Conservation (phyloP, 2,888 invertebrate genomes). For the Arctia plantaginis region DNA sequence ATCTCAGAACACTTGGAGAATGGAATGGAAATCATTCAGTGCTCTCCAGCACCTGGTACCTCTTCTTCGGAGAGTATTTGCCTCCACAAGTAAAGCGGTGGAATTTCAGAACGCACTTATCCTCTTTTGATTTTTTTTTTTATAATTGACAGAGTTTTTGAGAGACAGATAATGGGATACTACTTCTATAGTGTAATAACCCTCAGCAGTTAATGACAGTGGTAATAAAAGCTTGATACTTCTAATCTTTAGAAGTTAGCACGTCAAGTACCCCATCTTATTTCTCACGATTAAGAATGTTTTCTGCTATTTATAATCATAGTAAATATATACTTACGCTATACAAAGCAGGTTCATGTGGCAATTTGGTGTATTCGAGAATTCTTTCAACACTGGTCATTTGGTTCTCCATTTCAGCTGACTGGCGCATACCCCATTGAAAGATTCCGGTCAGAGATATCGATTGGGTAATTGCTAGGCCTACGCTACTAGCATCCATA, state of each 20-base stretch:
- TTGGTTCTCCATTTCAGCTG: conserved; percentile 93
- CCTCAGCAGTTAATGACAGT: neutral
- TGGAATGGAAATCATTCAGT: too few relatives aligned
- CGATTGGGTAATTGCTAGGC: conserved; percentile 89
- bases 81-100: too few relatives aligned
- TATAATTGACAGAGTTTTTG: too few relatives aligned
- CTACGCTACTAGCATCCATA: conserved; percentile 86
- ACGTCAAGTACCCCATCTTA: neutral
- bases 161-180: too few relatives aligned
- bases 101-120: too few relatives aligned
- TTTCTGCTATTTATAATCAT: neutral
- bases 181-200: neutral
- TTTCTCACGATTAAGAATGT: neutral
- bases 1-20: too few relatives aligned
- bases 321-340: conserved; percentile 54
- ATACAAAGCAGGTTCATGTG: conserved; percentile 81
- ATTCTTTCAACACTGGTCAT: conserved; percentile 94
- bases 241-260: too few relatives aligned
- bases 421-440: conserved; percentile 94
- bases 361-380: conserved; percentile 88
- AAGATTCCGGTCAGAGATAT: conserved; percentile 88
- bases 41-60: too few relatives aligned
- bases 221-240: too few relatives aligned
- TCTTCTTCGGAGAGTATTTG: too few relatives aligned
- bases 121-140: too few relatives aligned